Conservation (phyloP, 2,113 vertebrate genomes). For the Chloebia gouldiae region DNA sequence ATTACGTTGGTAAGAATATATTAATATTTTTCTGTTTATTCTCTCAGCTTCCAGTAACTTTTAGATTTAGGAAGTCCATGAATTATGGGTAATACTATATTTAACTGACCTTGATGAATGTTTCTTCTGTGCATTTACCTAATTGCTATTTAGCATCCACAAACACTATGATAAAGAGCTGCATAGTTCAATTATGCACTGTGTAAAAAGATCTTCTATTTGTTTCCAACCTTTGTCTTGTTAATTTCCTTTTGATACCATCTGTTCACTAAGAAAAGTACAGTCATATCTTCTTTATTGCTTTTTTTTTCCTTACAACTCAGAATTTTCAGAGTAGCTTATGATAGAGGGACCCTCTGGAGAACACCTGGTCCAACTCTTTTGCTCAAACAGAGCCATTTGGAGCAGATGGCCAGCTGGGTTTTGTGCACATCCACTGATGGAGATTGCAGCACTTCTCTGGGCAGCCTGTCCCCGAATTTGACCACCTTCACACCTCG, state of each 20-base stretch:
- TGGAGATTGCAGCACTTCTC: background rate
- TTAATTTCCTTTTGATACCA: background rate
- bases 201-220: background rate
- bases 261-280: background rate
- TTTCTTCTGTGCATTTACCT: background rate
- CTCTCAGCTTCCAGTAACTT: background rate
- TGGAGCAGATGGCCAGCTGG: background rate
- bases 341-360: background rate
- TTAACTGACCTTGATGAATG: background rate
- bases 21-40: background rate
- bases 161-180: background rate
- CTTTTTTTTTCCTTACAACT: background rate
- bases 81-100: background rate
- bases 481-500: background rate
- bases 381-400: background rate
- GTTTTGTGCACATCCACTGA: background rate
- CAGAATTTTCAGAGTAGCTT: background rate
- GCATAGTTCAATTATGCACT: background rate
- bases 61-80: background rate
- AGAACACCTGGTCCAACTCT: background rate
- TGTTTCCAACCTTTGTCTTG: background rate
- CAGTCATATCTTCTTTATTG: background rate
- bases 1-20: background rate
- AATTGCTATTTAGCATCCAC: background rate
- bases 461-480: background rate